These are phyloP conservation scores for Anoplolepis gracilipes DNA, from an alignment of 1,140 invertebrate species.

Conservation along the genomic window DNA sequence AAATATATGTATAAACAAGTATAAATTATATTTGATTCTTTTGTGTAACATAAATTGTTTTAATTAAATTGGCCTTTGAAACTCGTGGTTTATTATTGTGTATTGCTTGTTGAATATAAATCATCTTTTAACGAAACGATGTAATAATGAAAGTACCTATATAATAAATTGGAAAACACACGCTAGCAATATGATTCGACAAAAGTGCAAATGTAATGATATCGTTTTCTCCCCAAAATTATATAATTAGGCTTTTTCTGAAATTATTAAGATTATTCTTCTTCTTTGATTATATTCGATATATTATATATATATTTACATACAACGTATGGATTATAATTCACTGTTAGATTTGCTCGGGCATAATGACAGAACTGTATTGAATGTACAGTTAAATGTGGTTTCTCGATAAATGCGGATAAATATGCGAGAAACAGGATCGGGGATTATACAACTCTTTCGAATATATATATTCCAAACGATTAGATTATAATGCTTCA, in stretches of 20 bases:
- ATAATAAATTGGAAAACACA: neutral
- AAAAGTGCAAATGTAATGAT: neutral
- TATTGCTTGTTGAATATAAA: neutral
- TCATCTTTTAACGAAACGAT: neutral
- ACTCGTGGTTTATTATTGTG: neutral
- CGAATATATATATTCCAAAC: neutral
- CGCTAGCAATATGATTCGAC: neutral
- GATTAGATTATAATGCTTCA: conserved; percentile 57
- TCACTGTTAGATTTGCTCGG: neutral
- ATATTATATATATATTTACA: neutral
- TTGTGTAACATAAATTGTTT: neutral
- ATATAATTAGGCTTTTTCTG: neutral
- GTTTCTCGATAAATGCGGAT: conserved; percentile 27
- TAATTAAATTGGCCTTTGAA: neutral
- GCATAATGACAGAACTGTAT: neutral
- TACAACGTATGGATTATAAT: neutral
- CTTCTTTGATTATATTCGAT: neutral
- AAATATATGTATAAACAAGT: neutral
- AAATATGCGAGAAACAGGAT: conserved; percentile 12
- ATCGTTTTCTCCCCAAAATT: neutral
- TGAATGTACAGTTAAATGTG: neutral
- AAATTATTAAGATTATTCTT: neutral
- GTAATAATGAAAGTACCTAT: neutral
- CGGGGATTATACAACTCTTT: conserved; percentile 40
- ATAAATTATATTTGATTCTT: neutral